phyloP scores from a whole-genome alignment of 2,888 invertebrate genomes.

The Sesamia inferens region DNA sequence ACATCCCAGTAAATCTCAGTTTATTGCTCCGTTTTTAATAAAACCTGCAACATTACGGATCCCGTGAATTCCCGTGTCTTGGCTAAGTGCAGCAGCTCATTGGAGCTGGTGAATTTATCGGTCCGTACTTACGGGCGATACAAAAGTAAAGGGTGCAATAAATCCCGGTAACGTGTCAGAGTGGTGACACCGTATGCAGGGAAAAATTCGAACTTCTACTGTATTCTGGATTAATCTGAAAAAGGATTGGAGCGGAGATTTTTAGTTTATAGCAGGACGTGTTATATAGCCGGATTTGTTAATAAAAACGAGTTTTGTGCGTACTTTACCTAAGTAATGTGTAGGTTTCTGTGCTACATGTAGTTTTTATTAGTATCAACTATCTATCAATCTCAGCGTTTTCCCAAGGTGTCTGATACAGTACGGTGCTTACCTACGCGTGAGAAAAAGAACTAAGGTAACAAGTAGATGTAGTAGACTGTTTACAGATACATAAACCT shows the following conservation, averaged over 20 bases:
- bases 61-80: constrained; percentile 26
- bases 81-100: constrained; percentile 69
- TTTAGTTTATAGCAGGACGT: constrained; percentile 17
- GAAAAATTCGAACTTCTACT: constrained; percentile 46
- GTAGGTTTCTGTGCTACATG: not conserved
- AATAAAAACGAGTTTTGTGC: constrained; percentile 3
- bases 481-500: not conserved
- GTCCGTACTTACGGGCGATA: constrained; percentile 64
- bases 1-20: constrained; percentile 45
- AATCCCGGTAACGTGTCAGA: constrained; percentile 64
- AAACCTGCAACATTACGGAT: constrained; percentile 49
- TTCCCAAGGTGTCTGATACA: not conserved
- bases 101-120: constrained; percentile 72
- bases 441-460: not conserved
- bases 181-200: constrained; percentile 39
- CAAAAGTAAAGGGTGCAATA: constrained; percentile 72
- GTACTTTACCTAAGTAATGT: not conserved
- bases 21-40: constrained; percentile 51
- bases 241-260: constrained; percentile 40
- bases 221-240: constrained; percentile 37
- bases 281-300: constrained; percentile 6
- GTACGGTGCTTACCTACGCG: not conserved
- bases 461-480: not conserved
- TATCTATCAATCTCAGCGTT: not conserved
- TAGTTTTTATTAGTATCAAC: constrained; percentile 8